phyloP scores from a whole-genome alignment of 2,113 vertebrate genomes.

The Ptyas mucosa region DNA sequence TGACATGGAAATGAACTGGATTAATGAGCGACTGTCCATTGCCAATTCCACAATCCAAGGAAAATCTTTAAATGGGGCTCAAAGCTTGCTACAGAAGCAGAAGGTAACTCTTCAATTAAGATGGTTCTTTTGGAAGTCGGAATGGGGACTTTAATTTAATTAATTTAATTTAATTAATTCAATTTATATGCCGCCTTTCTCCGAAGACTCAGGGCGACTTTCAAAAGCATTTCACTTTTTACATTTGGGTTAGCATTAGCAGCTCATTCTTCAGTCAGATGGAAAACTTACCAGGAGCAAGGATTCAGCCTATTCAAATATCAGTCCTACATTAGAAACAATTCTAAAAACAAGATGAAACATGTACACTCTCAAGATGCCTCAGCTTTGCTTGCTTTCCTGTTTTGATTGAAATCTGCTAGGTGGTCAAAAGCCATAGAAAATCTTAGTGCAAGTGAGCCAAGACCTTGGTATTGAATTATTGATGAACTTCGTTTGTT shows the following conservation, averaged over 20 bases:
- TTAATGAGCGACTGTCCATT: constrained; percentile 73
- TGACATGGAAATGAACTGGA: constrained; percentile 80
- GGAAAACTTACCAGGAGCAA: not conserved
- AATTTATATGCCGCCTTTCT: too few species aligned
- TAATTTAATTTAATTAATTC: too few species aligned
- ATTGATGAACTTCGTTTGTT: not conserved
- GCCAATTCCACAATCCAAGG: constrained; percentile 60
- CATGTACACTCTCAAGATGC: not conserved
- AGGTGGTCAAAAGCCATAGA: too few species aligned
- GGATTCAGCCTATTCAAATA: not conserved
- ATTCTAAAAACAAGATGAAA: not conserved
- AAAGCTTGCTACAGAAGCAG: constrained; percentile 77
- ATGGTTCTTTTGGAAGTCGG: not conserved
- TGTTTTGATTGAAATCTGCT: not conserved
- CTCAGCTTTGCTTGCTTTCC: not conserved
- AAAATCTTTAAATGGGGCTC: constrained; percentile 69
- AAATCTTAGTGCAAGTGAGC: not conserved
- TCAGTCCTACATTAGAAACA: not conserved
- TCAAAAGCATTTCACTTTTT: not conserved
- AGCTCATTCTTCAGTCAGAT: not conserved
- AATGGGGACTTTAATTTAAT: too few species aligned
- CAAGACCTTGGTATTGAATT: not conserved
- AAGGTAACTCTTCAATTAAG: constrained; percentile 67
- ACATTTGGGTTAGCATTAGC: not conserved
- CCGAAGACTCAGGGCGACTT: too few species aligned